A percentile compares a stretch with the other conserved stretches of the same genome.
phyloP scores from a whole-genome alignment of 2,113 vertebrate genomes.

The Apodemus speciosus region DNA sequence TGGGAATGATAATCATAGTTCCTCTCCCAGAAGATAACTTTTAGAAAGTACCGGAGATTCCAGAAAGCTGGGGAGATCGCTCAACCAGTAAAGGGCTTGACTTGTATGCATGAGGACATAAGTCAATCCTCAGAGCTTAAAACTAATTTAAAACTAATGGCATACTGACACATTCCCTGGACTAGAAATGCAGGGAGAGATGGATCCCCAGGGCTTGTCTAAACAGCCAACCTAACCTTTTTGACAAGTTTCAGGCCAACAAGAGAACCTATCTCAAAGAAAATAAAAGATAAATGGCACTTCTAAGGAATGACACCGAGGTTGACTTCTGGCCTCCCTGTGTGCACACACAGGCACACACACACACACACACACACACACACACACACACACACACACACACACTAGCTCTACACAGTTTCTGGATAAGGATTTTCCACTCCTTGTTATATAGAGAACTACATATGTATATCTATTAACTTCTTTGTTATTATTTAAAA shows the following conservation, averaged over 20 bases:
- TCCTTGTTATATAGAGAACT: background rate
- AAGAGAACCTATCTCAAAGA: background rate
- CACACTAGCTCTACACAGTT: background rate
- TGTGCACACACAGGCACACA: no score
- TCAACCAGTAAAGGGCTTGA: background rate
- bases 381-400: background rate
- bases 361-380: background rate
- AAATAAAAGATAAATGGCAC: background rate
- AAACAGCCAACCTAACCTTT: background rate
- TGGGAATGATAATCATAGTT: background rate
- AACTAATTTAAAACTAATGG: background rate
- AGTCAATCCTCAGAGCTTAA: background rate
- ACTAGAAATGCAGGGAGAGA: background rate
- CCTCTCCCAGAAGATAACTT: background rate
- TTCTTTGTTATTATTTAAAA: constrained; percentile 26
- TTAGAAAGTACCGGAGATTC: background rate
- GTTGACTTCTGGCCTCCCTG: background rate
- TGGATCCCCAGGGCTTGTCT: background rate
- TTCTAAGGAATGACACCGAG: background rate
- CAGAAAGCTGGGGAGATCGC: background rate
- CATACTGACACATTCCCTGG: no score
- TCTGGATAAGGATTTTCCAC: background rate
- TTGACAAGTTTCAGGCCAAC: background rate
- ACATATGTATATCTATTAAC: background rate
- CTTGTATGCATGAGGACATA: background rate